A percentile compares a stretch with the other conserved stretches of the same genome.
Evolutionary conservation across 2,797 vertebrate genomes (phyloP).

Genomic region (Neosalanx taihuensis): DNA sequence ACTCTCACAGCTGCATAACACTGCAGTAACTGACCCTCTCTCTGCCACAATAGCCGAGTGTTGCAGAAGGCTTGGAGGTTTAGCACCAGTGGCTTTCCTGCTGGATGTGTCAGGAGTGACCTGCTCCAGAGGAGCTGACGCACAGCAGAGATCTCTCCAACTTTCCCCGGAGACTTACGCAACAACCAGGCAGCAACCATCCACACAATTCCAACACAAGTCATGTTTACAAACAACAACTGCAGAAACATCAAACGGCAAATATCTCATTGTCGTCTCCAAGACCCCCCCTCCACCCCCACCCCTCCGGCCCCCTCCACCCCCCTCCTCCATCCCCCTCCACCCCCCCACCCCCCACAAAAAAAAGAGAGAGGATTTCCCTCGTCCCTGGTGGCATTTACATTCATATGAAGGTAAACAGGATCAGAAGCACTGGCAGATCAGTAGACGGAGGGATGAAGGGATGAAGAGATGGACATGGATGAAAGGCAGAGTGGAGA

Average conservation of each 20-base stretch:
- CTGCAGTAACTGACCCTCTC: neutral
- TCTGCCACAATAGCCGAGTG: neutral
- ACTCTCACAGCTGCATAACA: no score
- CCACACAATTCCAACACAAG: conserved; percentile 37
- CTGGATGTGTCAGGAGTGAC: no score
- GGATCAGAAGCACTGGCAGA: neutral
- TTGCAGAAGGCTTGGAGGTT: neutral
- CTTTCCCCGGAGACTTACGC: neutral
- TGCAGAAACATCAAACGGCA: conserved; percentile 35
- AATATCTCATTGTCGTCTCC: conserved; percentile 36
- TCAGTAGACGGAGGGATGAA: conserved; percentile 8
- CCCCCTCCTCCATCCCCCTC: no score
- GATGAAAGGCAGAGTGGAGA: neutral
- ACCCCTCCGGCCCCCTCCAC: no score
- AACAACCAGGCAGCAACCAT: conserved; percentile 35
- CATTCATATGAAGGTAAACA: neutral
- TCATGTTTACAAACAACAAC: conserved; percentile 47
- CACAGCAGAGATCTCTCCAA: neutral
- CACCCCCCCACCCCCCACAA: no score
- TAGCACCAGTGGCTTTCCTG: neutral
- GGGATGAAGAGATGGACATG: neutral
- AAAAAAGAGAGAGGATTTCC: no score
- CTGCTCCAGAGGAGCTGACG: no score
- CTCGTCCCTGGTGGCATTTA: neutral
- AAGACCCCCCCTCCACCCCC: no score